Percentiles rank a stretch among this genome's conserved stretches.
These are phyloP conservation scores for Drosophila chauvacae DNA, from an alignment of 1,140 invertebrate genomes.

Conservation along the genomic window DNA sequence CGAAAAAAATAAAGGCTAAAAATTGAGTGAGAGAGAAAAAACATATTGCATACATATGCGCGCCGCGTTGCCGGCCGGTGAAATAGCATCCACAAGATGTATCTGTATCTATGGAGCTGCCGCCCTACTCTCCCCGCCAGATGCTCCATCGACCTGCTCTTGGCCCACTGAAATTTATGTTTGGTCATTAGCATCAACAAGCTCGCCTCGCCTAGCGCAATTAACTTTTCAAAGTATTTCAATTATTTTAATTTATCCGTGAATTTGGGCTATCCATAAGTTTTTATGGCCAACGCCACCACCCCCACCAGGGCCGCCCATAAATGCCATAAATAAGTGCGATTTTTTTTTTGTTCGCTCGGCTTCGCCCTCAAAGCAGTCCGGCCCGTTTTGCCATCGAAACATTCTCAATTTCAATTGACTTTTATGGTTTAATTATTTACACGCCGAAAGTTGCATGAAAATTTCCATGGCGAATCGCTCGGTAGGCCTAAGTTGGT, in stretches of 20 bases:
- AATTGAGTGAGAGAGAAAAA: conserved; percentile 40
- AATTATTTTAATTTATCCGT: conserved; percentile 81
- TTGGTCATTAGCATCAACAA: conserved; percentile 80
- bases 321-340: conserved; percentile 51
- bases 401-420: conserved; percentile 39
- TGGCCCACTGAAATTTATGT: conserved; percentile 70
- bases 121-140: conserved; percentile 8
- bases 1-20: conserved; percentile 12
- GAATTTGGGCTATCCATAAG: conserved; percentile 65
- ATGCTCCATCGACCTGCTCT: conserved; percentile 21
- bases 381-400: conserved; percentile 4
- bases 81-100: conserved; percentile 29
- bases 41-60: conserved; percentile 83
- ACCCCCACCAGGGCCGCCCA: background rate
- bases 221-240: conserved; percentile 79
- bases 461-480: conserved; percentile 65
- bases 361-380: conserved; percentile 7
- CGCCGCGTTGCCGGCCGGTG: conserved; percentile 67
- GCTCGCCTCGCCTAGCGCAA: conserved; percentile 66
- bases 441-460: conserved; percentile 67
- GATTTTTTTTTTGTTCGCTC: conserved; percentile 7
- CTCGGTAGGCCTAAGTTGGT: conserved; percentile 44
- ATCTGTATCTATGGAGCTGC: conserved; percentile 25
- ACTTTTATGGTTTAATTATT: conserved; percentile 75
- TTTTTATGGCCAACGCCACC: conserved; percentile 46